These are phyloP conservation scores for Nemotelus nigrinus DNA, from an alignment of 2,888 invertebrate genomes.

Conservation along the genomic window DNA sequence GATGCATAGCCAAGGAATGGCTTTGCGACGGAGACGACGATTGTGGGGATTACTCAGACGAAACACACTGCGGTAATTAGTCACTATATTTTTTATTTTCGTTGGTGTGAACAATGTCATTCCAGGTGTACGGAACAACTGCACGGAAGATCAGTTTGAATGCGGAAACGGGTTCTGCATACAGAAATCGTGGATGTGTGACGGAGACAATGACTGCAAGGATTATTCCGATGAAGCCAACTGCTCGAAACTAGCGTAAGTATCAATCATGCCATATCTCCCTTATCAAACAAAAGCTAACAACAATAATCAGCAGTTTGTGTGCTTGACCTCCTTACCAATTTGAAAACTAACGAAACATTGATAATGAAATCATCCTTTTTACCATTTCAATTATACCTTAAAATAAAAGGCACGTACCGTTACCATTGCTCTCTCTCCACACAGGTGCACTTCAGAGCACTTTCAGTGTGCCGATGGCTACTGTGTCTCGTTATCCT, in stretches of 20 bases:
- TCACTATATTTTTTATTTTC: neutral
- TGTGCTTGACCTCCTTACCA: too few species aligned
- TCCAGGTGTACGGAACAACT: conserved; percentile 67
- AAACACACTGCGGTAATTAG: conserved; percentile 76
- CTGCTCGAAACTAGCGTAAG: conserved; percentile 76
- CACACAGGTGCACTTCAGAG: conserved; percentile 73
- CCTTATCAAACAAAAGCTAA: too few species aligned
- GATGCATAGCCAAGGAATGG: conserved; percentile 80
- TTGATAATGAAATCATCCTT: too few species aligned
- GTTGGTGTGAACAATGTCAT: neutral
- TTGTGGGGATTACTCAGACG: conserved; percentile 83
- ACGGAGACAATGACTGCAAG: conserved; percentile 82
- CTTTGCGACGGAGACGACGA: conserved; percentile 84
- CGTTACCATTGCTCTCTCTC: conserved; percentile 10
- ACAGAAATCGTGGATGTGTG: conserved; percentile 78
- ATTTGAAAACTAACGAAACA: too few species aligned
- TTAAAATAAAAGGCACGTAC: neutral
- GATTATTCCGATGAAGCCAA: conserved; percentile 82
- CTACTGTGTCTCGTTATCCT: conserved; percentile 76
- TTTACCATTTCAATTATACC: neutral
- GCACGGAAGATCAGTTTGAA: conserved; percentile 77
- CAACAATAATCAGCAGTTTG: too few species aligned
- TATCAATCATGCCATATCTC: conserved; percentile 49
- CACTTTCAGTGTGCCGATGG: conserved; percentile 80
- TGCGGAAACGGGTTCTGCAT: conserved; percentile 83